phyloP scores from a whole-genome alignment of 2,888 invertebrate genomes.

The Drosophila dives region DNA sequence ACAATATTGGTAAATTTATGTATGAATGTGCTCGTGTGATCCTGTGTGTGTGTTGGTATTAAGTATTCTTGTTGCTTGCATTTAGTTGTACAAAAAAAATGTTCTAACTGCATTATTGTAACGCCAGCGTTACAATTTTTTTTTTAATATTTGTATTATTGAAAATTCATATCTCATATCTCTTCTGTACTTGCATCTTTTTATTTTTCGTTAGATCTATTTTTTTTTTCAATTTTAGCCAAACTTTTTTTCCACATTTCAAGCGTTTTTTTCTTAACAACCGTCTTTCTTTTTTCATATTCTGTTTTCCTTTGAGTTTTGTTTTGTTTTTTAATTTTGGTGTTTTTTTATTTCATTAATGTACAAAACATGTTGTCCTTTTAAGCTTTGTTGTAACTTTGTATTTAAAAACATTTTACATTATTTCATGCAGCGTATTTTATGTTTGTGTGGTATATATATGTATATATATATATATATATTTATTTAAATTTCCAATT shows the following conservation, averaged over 20 bases:
- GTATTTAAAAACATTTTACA: neutral
- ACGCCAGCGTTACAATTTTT: constrained; percentile 74
- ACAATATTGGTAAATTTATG: constrained; percentile 4
- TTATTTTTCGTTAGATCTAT: neutral
- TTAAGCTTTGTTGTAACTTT: constrained; percentile 10
- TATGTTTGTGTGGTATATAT: constrained; percentile 1
- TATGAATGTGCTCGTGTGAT: constrained; percentile 3
- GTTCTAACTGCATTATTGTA: constrained; percentile 66
- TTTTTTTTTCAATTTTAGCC: constrained; percentile 15
- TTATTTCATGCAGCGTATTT: constrained; percentile 7
- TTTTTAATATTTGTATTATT: constrained; percentile 32
- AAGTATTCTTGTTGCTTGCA: constrained; percentile 42
- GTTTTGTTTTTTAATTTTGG: constrained; percentile 56
- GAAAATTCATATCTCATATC: constrained; percentile 50
- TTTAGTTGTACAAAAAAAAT: constrained; percentile 67
- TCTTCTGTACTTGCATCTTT: constrained; percentile 4
- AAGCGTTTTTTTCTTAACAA: constrained; percentile 61
- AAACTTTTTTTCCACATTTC: constrained; percentile 30
- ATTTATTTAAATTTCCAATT: constrained; percentile 36
- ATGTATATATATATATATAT: constrained; percentile 19
- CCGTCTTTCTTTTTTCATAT: constrained; percentile 55
- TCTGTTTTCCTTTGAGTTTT: constrained; percentile 24
- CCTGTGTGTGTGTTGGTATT: constrained; percentile 19
- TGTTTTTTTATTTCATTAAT: constrained; percentile 63
- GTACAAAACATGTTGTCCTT: constrained; percentile 62